A percentile compares a stretch with the other conserved stretches of the same genome.
Conservation (phyloP, 2,888 invertebrate genomes). For the Noctua janthe region DNA sequence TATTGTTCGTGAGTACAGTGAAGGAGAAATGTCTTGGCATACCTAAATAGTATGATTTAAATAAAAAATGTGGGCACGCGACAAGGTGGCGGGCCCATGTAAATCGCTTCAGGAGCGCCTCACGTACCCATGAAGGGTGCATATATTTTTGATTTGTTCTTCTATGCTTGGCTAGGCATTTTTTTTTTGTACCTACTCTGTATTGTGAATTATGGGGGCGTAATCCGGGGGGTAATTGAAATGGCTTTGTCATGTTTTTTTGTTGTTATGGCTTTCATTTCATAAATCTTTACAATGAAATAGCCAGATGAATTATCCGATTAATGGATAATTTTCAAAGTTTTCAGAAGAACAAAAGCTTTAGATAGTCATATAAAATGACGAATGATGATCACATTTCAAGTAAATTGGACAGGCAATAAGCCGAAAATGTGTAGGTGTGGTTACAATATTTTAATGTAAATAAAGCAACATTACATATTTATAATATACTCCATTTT, state of each 20-base stretch:
- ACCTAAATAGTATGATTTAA: slow-evolving; percentile 89
- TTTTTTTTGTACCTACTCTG: slow-evolving; percentile 79
- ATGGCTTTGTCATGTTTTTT: slow-evolving; percentile 53
- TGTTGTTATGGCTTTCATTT: slow-evolving; percentile 28
- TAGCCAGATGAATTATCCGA: neutral
- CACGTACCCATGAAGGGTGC: slow-evolving; percentile 89
- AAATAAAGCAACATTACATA: slow-evolving; percentile 48
- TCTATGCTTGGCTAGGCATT: slow-evolving; percentile 86
- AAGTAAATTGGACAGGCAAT: slow-evolving; percentile 40
- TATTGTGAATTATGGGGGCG: slow-evolving; percentile 72
- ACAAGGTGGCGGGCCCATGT: slow-evolving; percentile 85
- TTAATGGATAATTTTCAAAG: neutral
- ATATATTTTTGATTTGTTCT: slow-evolving; percentile 90
- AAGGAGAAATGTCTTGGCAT: slow-evolving; percentile 85
- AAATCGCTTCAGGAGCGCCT: slow-evolving; percentile 86
- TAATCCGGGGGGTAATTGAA: slow-evolving; percentile 65
- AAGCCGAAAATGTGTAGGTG: slow-evolving; percentile 37
- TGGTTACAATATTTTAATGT: slow-evolving; percentile 39
- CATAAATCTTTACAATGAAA: neutral
- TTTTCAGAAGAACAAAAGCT: slow-evolving; percentile 16
- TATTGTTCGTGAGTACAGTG: slow-evolving; percentile 69
- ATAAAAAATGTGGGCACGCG: slow-evolving; percentile 89
- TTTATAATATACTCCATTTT: slow-evolving; percentile 44
- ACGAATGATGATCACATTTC: slow-evolving; percentile 35
- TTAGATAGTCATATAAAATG: slow-evolving; percentile 13